Evolutionary conservation across 2,888 invertebrate genomes (phyloP).

Genomic region (Leucophenga montana): DNA sequence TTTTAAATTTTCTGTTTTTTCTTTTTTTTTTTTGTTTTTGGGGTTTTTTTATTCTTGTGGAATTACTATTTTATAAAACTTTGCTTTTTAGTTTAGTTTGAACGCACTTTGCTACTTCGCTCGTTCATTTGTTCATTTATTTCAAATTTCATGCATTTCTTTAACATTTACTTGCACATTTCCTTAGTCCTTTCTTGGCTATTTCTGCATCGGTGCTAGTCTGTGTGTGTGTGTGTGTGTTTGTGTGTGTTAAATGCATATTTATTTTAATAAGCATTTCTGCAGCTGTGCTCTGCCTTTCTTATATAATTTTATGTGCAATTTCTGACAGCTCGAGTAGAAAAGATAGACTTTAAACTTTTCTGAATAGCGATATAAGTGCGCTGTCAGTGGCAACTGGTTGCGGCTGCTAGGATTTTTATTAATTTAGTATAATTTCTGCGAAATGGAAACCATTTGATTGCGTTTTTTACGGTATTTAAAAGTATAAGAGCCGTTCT

Average conservation of each 20-base stretch:
- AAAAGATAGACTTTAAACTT: conserved; percentile 58
- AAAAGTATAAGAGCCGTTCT: conserved; percentile 25
- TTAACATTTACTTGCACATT: conserved; percentile 37
- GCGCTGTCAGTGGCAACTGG: conserved; percentile 62
- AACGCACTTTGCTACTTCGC: conserved; percentile 22
- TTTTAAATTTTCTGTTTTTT: conserved; percentile 28
- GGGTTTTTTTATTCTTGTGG: conserved; percentile 48
- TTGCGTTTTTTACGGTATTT: conserved; percentile 49
- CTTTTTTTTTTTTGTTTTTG: conserved; percentile 39
- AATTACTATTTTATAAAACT: conserved; percentile 67
- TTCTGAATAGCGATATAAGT: conserved; percentile 47
- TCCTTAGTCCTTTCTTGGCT: conserved; percentile 34
- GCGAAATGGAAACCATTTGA: neutral
- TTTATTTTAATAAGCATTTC: conserved; percentile 65
- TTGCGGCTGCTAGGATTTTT: conserved; percentile 61
- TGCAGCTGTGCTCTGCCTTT: conserved; percentile 60
- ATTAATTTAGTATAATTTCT: conserved; percentile 52
- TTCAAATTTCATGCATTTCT: conserved; percentile 31
- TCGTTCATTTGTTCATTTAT: conserved; percentile 28
- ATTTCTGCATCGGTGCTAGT: too few relatives aligned
- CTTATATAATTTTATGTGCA: conserved; percentile 60
- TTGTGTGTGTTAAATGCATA: conserved; percentile 42
- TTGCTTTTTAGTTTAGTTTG: conserved; percentile 61
- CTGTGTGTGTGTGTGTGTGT: too few relatives aligned
- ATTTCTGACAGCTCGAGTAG: conserved; percentile 62